Evolutionary conservation across 2,113 vertebrate genomes (phyloP).

Genomic region (Fulica atra): DNA sequence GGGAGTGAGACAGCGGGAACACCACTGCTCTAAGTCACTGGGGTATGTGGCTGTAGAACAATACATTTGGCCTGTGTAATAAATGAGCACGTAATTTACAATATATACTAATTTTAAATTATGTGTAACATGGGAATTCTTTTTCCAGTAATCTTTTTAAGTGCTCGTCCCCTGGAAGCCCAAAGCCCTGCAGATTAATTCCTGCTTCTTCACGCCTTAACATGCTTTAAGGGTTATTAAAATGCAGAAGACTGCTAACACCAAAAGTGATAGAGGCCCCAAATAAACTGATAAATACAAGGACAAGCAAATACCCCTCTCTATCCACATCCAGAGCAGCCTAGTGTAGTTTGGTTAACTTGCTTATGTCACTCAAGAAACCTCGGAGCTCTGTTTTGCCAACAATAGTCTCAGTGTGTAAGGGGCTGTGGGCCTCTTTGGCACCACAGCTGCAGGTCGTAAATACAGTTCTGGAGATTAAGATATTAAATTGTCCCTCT

Average conservation of each 20-base stretch:
- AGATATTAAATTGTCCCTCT: conserved; percentile 5
- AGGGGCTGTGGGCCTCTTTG: background rate
- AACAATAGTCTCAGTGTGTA: conserved; percentile 34
- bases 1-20: background rate
- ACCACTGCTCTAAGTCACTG: background rate
- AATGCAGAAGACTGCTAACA: background rate
- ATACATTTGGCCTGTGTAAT: background rate
- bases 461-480: conserved; percentile 31
- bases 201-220: background rate
- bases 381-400: conserved; percentile 16
- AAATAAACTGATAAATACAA: background rate
- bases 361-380: background rate
- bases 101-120: background rate
- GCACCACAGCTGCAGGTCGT: conserved; percentile 51
- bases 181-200: background rate
- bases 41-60: background rate
- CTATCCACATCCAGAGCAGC: background rate
- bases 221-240: background rate
- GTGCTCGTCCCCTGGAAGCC: background rate
- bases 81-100: background rate
- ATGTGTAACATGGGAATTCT: background rate
- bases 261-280: background rate
- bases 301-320: background rate
- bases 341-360: background rate
- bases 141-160: background rate